phyloP scores from a whole-genome alignment of 2,888 invertebrate species.

The Hypolimnas misippus region DNA sequence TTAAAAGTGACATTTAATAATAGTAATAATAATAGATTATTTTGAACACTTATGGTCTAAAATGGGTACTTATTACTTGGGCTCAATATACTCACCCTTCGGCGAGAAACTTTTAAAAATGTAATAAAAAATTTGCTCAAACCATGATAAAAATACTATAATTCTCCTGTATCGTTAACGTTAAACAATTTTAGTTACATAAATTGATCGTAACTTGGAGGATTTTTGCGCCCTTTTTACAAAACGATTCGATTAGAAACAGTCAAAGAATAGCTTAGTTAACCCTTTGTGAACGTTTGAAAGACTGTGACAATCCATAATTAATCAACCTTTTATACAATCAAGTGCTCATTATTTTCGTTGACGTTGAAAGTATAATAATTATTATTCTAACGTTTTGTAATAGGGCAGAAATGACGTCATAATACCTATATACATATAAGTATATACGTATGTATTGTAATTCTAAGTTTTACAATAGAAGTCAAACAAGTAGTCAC shows the following conservation, averaged over 20 bases:
- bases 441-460: no score
- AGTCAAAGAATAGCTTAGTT: slow-evolving; percentile 14
- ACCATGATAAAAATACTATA: no score
- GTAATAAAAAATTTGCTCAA: no score
- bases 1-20: no score
- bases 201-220: neutral
- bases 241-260: slow-evolving; percentile 24
- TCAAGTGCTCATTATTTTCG: slow-evolving; percentile 18
- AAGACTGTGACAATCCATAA: slow-evolving; percentile 20
- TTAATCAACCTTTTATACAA: slow-evolving; percentile 17
- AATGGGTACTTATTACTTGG: no score
- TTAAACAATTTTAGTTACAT: neutral
- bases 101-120: no score
- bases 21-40: no score
- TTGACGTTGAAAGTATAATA: slow-evolving; percentile 1
- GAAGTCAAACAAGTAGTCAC: no score
- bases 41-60: no score
- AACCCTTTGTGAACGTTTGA: slow-evolving; percentile 18
- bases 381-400: neutral
- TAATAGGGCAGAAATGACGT: neutral
- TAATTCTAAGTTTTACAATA: no score
- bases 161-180: neutral
- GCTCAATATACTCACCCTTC: no score
- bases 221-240: neutral
- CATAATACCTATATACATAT: no score